These are phyloP conservation scores for Pseudomugil tenellus DNA, from an alignment of 2,797 vertebrate genomes.

Conservation along the genomic window DNA sequence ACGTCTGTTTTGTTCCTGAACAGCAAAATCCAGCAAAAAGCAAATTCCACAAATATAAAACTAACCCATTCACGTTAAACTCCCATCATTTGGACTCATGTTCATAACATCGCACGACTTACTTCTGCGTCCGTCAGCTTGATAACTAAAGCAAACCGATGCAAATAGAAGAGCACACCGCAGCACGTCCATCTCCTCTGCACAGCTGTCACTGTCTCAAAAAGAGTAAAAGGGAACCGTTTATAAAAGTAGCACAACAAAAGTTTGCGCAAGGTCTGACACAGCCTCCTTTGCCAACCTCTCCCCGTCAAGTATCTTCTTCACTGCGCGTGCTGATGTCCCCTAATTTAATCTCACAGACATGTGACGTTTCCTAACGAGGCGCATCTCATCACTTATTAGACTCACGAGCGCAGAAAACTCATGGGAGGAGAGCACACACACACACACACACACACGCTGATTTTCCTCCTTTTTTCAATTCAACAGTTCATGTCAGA, in stretches of 20 bases:
- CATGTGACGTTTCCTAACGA: slow-evolving; percentile 93
- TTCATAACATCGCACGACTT: slow-evolving; percentile 74
- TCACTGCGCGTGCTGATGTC: slow-evolving; percentile 32
- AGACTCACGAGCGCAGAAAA: slow-evolving; percentile 44
- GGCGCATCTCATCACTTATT: slow-evolving; percentile 85
- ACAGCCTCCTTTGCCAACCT: slow-evolving; percentile 11
- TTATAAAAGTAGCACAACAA: neutral
- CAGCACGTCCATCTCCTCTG: slow-evolving; percentile 72
- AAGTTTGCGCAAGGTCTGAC: neutral
- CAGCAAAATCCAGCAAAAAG: neutral
- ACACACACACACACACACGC: slow-evolving; percentile 21
- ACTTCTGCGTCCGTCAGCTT: slow-evolving; percentile 82
- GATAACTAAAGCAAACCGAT: slow-evolving; percentile 66
- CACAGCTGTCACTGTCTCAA: neutral
- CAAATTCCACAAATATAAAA: neutral
- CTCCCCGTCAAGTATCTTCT: slow-evolving; percentile 24
- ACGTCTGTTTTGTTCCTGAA: neutral
- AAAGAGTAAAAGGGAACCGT: neutral
- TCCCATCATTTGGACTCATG: neutral
- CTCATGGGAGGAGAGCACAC: slow-evolving; percentile 40
- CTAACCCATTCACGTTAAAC: neutral
- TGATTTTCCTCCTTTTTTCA: too few relatives aligned
- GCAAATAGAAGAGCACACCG: slow-evolving; percentile 41
- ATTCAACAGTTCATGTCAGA: too few relatives aligned
- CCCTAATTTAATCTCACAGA: slow-evolving; percentile 75